Evolutionary conservation across 2,888 invertebrate genomes (phyloP), one percentile per base, ranked within the genome.

Genomic region (Drosophila tanythrix): DNA sequence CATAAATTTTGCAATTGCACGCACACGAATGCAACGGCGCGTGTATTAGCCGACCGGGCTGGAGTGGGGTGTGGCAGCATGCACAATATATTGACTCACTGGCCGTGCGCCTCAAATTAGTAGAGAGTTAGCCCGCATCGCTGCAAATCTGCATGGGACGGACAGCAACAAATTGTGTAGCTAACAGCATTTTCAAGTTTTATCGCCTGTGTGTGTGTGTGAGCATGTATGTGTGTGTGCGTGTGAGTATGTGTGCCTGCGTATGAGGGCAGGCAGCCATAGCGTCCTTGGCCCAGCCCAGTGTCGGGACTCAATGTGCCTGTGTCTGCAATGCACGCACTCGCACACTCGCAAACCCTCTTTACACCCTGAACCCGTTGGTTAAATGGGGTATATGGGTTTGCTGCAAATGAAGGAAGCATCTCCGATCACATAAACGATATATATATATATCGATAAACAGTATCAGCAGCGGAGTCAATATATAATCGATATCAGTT

Each of bases 171-270:
- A 90, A 90, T 90, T 89, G 81, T 89, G 90, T 88, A 84, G 90
- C 90, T 82, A 90, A 87, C 88, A 88, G 85, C 89, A 90, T 89
- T 90, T 90, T 79, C 87, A 88, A 87, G 89, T 87, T 90, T 82
- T 90, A 89, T 90, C 90, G 85, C 70, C 74, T 58, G 43, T 50
- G 56, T n/a, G 33, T 38, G 67, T 33, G 40, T 31, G 53, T 10
- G 36, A 8, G 52, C 6, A 27, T 52, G 66, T 13, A 15, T 31
- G 48, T 46, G 65, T 36, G 67, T 31, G 62, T 27, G 33, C 2
- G 38, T 8, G 38, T 8, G 38, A 18, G 38, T 35, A 35, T n/a
- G 62, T 40, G 36, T 35, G 58, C 15, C 25, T 33, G 57, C 11
- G 43, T 25, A 21, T 27, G 55, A 8, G 62, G 48, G 59, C 21